Evolutionary conservation across 2,113 vertebrate genomes (phyloP), one percentile per base, ranked within the genome.

Genomic region (Brachyhypopomus occidentalis): DNA sequence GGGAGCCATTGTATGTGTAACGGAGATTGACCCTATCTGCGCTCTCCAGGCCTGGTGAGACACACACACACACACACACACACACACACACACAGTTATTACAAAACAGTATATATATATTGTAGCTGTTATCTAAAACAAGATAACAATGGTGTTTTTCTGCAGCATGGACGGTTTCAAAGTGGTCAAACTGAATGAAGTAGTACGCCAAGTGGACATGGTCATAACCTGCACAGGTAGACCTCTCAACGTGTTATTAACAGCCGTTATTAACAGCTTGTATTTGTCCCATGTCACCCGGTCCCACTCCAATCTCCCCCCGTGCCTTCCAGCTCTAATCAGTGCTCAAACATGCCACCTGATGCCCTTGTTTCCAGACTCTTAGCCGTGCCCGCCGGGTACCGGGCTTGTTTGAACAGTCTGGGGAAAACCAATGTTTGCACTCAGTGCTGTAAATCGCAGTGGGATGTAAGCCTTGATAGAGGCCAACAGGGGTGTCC

Each of bases 161-260:
- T 16, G 20, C 93, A 99, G 98, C 91, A 99, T 99, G 98, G 98
- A 99, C 4, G 98, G 98, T 58, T 99, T 99, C 90, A 94, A 95
- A 87, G 97, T 99, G 87, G 95, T 99, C 86, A 99, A 99, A 88
- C 95, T 99, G 88, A 98, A 95, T 12, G 98, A 99, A 85, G 96
- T 99, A 64, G 97, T 99, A 85, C 96, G 98, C 72, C 96, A 97
- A 90, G 96, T 98, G 90, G 98, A 99, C 87, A 94, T 99, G 22
- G 96, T 99, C 85, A 99, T 99, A 92, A 99, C 98, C 72, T 99
- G 98, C 92, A 99, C 98, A 92, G 98, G 98, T 99, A 93, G n/a
- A 12, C 5, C 17, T 11, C 64, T 22, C n/a, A 14, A 36, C 16
- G 36, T 12, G 2, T 14, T 36, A 34, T 67, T 63, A 59, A 30